Percentiles rank a stretch among this genome's conserved stretches.
Conservation (phyloP, 2,797 vertebrate genomes). For the Xenops minutus region DNA sequence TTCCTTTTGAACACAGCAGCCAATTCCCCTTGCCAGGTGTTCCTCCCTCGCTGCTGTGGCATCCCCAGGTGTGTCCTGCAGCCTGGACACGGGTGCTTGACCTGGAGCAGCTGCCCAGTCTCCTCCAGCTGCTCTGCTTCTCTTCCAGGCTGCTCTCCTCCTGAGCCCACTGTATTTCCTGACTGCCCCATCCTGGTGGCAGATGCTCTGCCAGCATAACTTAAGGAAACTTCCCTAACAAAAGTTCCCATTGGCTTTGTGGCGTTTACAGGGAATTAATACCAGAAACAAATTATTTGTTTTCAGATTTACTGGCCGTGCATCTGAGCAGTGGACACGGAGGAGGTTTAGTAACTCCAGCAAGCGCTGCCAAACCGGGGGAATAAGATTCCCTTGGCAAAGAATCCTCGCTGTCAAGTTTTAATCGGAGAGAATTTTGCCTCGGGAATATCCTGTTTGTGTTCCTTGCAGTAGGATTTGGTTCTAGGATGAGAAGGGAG, state of each 20-base stretch:
- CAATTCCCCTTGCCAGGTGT: background rate
- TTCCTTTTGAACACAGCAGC: background rate
- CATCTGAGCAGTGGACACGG: background rate
- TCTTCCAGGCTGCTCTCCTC: background rate
- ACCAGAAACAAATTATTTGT: background rate
- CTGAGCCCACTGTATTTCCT: background rate
- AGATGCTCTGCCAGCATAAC: background rate
- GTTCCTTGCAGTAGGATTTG: background rate
- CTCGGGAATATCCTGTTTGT: slow-evolving; percentile 8
- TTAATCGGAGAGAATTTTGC: background rate
- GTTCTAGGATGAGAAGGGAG: background rate
- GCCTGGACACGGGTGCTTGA: background rate
- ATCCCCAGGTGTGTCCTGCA: background rate
- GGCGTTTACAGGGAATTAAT: background rate
- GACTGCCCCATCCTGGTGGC: background rate
- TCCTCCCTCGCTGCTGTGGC: background rate
- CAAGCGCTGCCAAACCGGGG: rapidly evolving
- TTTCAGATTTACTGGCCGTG: background rate
- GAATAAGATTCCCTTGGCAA: background rate
- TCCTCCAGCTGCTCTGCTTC: background rate
- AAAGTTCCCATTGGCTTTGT: background rate
- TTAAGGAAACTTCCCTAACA: background rate
- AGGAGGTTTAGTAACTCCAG: background rate
- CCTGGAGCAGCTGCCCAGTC: background rate
- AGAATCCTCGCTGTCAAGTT: background rate